phyloP scores from a whole-genome alignment of 2,113 vertebrate genomes.

The Xenopus laevis region DNA sequence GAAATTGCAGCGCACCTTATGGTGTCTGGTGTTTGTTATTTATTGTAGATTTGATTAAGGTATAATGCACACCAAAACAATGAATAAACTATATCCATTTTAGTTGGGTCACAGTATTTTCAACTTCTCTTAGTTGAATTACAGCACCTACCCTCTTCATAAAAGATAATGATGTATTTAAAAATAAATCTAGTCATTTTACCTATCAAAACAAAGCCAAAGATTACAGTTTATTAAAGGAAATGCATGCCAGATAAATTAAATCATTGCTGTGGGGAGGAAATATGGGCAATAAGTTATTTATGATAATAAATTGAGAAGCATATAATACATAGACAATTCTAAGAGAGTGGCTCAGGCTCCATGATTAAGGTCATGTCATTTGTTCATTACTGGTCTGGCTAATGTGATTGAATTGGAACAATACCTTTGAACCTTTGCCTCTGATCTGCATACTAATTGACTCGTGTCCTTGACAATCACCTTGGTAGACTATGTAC shows the following conservation, averaged over 20 bases:
- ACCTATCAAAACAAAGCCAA: neutral
- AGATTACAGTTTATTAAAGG: neutral
- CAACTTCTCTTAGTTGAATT: no score
- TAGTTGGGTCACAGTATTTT: no score
- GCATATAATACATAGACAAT: slow-evolving; percentile 51
- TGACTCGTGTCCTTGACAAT: slow-evolving; percentile 82
- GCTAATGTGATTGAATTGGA: slow-evolving; percentile 93
- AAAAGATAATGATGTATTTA: neutral
- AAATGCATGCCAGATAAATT: neutral
- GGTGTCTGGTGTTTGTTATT: no score
- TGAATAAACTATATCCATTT: no score
- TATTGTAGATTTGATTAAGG: no score
- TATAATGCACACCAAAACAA: no score
- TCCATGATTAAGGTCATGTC: slow-evolving; percentile 84
- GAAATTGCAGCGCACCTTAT: no score
- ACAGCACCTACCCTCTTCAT: no score
- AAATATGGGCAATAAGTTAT: slow-evolving; percentile 6
- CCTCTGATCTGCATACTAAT: slow-evolving; percentile 95
- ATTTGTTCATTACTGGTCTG: slow-evolving; percentile 82
- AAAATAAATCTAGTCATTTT: neutral
- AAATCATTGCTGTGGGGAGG: neutral
- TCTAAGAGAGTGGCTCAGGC: slow-evolving; percentile 62
- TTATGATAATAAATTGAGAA: slow-evolving; percentile 23
- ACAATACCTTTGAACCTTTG: slow-evolving; percentile 91
- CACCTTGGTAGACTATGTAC: slow-evolving; percentile 75